Conservation (phyloP, 2,888 invertebrate genomes). For the Eumerus sabulonum region DNA sequence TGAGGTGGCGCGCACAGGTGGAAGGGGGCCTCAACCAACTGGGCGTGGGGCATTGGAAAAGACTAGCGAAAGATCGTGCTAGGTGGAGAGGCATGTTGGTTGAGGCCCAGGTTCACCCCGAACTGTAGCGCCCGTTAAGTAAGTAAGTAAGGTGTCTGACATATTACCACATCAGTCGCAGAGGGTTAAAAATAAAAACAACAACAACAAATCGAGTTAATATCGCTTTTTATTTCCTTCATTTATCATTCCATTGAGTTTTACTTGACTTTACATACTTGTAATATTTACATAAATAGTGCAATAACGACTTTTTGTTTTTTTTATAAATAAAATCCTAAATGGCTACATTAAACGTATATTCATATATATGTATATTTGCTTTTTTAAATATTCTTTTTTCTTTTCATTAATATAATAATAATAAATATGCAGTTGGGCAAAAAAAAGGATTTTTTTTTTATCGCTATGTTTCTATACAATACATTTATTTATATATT, state of each 20-base stretch:
- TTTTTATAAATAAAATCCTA: constrained; percentile 63
- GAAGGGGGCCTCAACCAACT: too few species aligned
- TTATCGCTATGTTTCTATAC: constrained; percentile 42
- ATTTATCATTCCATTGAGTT: constrained; percentile 65
- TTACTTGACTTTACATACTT: constrained; percentile 66
- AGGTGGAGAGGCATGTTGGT: too few species aligned
- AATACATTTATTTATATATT: constrained; percentile 19
- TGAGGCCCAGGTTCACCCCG: too few species aligned
- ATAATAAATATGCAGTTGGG: constrained; percentile 60
- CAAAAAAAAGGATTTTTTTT: constrained; percentile 44
- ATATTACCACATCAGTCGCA: too few species aligned
- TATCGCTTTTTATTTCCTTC: constrained; percentile 62
- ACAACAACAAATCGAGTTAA: constrained; percentile 53
- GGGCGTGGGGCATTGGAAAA: too few species aligned
- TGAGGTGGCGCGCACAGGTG: too few species aligned
- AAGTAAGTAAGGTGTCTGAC: too few species aligned
- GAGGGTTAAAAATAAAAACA: background rate
- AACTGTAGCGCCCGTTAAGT: too few species aligned
- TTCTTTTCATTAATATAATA: constrained; percentile 46
- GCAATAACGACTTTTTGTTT: constrained; percentile 64
- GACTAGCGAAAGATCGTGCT: too few species aligned
- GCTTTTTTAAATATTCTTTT: constrained; percentile 26
- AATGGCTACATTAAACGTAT: constrained; percentile 65
- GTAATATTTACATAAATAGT: constrained; percentile 68
- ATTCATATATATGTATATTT: constrained; percentile 46